These are phyloP conservation scores for Synanthedon myopaeformis DNA, from an alignment of 2,888 invertebrate species.

Conservation along the genomic window DNA sequence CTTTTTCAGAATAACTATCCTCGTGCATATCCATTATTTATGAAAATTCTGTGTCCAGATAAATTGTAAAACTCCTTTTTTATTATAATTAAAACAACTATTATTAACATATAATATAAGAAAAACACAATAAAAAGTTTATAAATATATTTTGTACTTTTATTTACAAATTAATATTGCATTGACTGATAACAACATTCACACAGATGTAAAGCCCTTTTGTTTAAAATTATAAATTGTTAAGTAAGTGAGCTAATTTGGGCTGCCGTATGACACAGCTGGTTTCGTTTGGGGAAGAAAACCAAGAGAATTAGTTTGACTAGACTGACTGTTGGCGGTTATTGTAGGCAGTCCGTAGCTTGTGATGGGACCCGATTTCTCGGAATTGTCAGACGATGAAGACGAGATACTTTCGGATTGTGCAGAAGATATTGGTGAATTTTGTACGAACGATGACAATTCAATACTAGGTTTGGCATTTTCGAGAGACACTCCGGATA, in stretches of 20 bases:
- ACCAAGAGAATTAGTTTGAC: constrained; percentile 19
- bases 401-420: constrained; percentile 12
- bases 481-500: constrained; percentile 53
- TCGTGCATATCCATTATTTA: constrained; percentile 23
- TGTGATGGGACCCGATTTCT: constrained; percentile 13
- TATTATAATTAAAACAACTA: neutral
- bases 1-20: neutral
- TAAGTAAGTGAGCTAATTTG: constrained; percentile 21
- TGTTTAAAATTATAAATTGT: neutral
- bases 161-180: constrained; percentile 1
- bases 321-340: constrained; percentile 19
- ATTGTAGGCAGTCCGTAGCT: constrained; percentile 33
- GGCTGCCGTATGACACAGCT: constrained; percentile 39
- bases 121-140: neutral
- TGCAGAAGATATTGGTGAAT: constrained; percentile 20
- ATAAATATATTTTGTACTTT: neutral
- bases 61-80: constrained; percentile 14
- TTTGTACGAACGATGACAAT: constrained; percentile 52
- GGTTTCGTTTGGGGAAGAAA: constrained; percentile 48
- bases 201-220: neutral
- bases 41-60: constrained; percentile 37
- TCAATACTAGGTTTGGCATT: constrained; percentile 56
- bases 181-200: neutral
- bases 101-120: neutral
- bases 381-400: constrained; percentile 10